Evolutionary conservation across 2,113 vertebrate species (phyloP).

Genomic region (Hippoglossus stenolepis): DNA sequence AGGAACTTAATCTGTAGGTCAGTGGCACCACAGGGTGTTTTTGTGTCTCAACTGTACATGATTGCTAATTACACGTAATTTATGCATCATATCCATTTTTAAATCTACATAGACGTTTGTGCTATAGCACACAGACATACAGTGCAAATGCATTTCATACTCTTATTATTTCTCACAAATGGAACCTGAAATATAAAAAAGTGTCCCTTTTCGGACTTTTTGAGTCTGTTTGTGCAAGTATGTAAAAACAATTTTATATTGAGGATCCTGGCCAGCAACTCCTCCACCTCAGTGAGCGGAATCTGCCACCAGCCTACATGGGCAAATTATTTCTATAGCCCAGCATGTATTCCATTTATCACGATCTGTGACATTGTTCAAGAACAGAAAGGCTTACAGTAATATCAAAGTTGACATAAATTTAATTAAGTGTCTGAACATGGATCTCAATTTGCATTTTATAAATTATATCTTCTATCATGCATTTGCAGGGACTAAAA

Average conservation of each 20-base stretch:
- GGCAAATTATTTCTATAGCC: conserved; percentile 44
- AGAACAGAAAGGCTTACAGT: conserved; percentile 56
- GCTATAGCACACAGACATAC: not conserved
- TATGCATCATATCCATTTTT: conserved; percentile 1
- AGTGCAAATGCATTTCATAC: not conserved
- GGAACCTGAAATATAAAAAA: not conserved
- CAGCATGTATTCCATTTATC: conserved; percentile 62
- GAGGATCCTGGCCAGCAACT: not conserved
- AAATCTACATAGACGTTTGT: not conserved
- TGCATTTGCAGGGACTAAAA: conserved; percentile 31
- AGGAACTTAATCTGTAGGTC: conserved; percentile 33
- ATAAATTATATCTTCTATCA: conserved; percentile 22
- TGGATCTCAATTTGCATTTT: conserved; percentile 53
- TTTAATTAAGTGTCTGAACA: conserved; percentile 67
- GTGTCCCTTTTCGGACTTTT: not conserved
- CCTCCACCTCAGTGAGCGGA: conserved; percentile 3
- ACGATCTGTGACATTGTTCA: conserved; percentile 56
- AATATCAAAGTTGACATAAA: conserved; percentile 64
- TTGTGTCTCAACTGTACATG: not conserved
- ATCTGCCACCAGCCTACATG: conserved; percentile 10
- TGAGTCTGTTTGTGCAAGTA: not conserved
- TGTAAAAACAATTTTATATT: not conserved
- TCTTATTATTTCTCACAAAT: not conserved
- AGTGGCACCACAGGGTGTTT: conserved; percentile 1
- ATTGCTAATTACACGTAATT: conserved; percentile 26